Evolutionary conservation across 2,888 invertebrate species (phyloP).

Genomic region (Ormia ochracea): DNA sequence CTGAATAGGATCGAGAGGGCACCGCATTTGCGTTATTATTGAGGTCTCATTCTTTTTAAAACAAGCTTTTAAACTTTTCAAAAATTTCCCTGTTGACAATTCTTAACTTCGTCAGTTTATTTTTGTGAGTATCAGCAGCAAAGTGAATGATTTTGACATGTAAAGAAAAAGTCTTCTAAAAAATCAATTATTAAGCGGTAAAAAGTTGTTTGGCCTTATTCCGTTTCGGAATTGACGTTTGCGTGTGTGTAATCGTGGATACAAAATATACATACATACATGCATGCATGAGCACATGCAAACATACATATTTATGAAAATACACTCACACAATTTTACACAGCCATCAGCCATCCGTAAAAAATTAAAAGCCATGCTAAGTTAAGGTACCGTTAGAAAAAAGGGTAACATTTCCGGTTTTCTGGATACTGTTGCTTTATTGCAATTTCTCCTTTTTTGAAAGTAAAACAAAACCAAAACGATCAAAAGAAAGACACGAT

Average conservation of each 20-base stretch:
- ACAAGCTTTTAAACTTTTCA: too few species aligned
- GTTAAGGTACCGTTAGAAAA: constrained; percentile 54
- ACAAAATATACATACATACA: neutral
- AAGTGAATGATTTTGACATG: neutral
- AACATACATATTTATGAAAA: neutral
- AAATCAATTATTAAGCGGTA: constrained; percentile 32
- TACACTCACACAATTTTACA: neutral
- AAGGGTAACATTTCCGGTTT: constrained; percentile 62
- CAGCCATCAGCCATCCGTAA: neutral
- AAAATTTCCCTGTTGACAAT: neutral
- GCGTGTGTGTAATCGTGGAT: constrained; percentile 31
- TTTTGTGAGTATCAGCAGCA: neutral
- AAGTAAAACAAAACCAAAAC: constrained; percentile 5
- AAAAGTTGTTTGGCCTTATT: constrained; percentile 29
- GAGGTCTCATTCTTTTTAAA: too few species aligned
- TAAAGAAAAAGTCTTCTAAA: constrained; percentile 17
- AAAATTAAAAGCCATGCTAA: neutral
- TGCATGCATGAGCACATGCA: neutral
- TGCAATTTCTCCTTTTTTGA: constrained; percentile 46
- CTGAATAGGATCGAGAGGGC: too few species aligned
- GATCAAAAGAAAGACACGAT: constrained; percentile 4
- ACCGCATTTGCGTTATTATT: too few species aligned
- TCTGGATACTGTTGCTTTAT: constrained; percentile 29
- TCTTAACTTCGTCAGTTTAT: neutral
- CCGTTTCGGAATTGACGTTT: constrained; percentile 1